Evolutionary conservation across 2,797 vertebrate genomes (phyloP).

Genomic region (Epinephelus awoara): DNA sequence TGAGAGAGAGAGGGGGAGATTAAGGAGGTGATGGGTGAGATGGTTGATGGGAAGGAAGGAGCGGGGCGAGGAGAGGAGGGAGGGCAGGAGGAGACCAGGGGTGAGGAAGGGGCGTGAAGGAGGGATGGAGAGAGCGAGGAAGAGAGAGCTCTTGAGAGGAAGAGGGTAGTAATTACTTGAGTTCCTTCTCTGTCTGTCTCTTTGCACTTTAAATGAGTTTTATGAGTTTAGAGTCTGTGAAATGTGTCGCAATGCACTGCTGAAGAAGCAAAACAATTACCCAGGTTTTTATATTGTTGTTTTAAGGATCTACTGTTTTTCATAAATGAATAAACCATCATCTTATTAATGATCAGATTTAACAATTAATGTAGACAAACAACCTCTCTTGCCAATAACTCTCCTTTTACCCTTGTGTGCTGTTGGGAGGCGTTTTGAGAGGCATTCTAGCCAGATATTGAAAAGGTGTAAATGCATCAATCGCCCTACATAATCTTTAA

Average conservation of each 20-base stretch:
- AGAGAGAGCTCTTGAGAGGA: conserved; percentile 75
- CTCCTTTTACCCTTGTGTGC: not conserved
- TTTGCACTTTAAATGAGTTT: conserved; percentile 61
- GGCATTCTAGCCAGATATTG: too few relatives aligned
- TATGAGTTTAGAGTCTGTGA: not conserved
- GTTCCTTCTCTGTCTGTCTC: conserved; percentile 60
- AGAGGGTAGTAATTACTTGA: conserved; percentile 68
- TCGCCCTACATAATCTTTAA: not conserved
- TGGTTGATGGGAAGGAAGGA: conserved; percentile 73
- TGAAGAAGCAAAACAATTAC: not conserved
- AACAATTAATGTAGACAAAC: not conserved
- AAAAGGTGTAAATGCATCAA: not conserved
- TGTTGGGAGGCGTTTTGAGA: not conserved
- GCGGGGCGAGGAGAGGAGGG: conserved; percentile 46
- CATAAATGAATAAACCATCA: not conserved
- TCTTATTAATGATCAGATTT: not conserved
- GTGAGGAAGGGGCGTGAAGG: conserved; percentile 68
- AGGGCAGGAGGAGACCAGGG: conserved; percentile 60
- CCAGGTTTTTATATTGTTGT: not conserved
- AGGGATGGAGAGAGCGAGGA: conserved; percentile 62
- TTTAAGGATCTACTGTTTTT: not conserved
- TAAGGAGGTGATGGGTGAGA: conserved; percentile 73
- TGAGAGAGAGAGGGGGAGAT: conserved; percentile 59
- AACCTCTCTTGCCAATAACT: not conserved
- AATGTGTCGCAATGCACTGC: not conserved